These are phyloP conservation scores for Pelochelys cantorii DNA, from an alignment of 2,797 vertebrate species.

Conservation along the genomic window DNA sequence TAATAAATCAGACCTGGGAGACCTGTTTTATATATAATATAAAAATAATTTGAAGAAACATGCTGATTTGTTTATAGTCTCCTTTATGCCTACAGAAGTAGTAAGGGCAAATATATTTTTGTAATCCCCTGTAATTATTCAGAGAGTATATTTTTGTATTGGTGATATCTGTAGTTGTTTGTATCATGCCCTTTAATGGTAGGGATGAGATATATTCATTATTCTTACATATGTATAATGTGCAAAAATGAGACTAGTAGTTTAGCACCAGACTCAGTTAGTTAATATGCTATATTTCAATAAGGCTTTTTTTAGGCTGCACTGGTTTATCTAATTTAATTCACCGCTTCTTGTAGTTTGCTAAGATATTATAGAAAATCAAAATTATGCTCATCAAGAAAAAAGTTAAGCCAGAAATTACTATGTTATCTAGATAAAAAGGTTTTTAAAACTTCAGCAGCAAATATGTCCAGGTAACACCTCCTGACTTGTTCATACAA, in stretches of 20 bases:
- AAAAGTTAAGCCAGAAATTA: background rate
- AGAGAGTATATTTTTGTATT: background rate
- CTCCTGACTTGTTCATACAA: background rate
- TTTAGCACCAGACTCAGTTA: background rate
- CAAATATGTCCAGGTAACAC: background rate
- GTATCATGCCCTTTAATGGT: background rate
- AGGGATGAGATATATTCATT: background rate
- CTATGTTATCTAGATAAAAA: background rate
- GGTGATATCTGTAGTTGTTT: background rate
- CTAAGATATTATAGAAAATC: background rate
- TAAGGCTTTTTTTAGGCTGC: slow-evolving; percentile 17
- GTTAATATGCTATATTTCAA: slow-evolving; percentile 1
- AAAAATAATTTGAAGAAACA: background rate
- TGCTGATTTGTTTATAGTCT: background rate
- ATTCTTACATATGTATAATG: rapidly evolving
- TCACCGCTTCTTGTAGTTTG: slow-evolving; percentile 1
- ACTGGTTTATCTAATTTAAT: slow-evolving; percentile 6
- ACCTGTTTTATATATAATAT: background rate
- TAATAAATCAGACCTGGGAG: background rate
- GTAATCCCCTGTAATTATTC: slow-evolving; percentile 9
- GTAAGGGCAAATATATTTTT: slow-evolving; percentile 21
- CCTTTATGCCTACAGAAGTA: background rate
- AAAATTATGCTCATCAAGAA: background rate
- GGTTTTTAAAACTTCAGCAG: background rate
- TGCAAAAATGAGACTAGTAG: background rate